Evolutionary conservation across 1,140 invertebrate genomes (phyloP).

Genomic region (Reticulitermes speratus): DNA sequence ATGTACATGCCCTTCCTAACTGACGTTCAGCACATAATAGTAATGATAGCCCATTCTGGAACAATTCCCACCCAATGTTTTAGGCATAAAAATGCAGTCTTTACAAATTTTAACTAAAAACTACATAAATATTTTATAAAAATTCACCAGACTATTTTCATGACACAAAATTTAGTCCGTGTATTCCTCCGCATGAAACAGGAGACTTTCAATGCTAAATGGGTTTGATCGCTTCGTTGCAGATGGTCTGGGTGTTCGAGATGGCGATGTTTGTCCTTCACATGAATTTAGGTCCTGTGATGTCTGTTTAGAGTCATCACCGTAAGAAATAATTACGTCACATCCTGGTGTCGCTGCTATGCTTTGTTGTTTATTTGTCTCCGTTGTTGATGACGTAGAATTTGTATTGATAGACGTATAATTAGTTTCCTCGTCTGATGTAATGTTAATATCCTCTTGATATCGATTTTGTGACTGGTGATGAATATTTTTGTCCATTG

Average conservation of each 20-base stretch:
- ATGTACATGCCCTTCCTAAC: too few relatives aligned
- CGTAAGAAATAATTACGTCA: background rate
- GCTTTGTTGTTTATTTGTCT: background rate
- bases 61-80: too few relatives aligned
- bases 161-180: background rate
- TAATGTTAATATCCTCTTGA: constrained; percentile 30
- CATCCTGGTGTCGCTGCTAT: background rate
- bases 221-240: constrained; percentile 9
- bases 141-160: too few relatives aligned
- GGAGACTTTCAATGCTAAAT: constrained; percentile 30
- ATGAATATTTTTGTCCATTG: constrained; percentile 24
- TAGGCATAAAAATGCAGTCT: too few relatives aligned
- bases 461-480: background rate
- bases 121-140: too few relatives aligned
- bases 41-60: too few relatives aligned
- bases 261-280: background rate
- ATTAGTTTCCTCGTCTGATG: constrained; percentile 27
- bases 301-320: background rate
- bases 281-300: background rate
- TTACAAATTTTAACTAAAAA: too few relatives aligned
- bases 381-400: background rate
- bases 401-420: background rate
- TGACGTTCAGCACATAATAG: too few relatives aligned
- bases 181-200: constrained; percentile 20
- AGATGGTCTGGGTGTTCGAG: background rate